Conservation (phyloP, 2,113 vertebrate genomes). For the Bucco capensis region DNA sequence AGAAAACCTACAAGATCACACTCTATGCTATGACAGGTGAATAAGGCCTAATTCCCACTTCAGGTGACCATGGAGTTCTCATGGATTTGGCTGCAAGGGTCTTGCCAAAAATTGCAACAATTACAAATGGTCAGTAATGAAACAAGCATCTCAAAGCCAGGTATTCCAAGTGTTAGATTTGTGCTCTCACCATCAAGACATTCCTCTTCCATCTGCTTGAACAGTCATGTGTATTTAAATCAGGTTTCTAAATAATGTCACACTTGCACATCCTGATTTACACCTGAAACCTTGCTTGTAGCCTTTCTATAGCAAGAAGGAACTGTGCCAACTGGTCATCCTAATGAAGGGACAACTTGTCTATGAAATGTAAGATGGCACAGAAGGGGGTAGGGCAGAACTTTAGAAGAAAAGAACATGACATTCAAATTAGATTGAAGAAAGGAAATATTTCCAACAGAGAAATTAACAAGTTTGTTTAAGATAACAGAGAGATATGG, state of each 20-base stretch:
- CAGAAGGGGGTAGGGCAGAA: not conserved
- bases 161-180: not conserved
- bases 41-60: not conserved
- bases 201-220: not conserved
- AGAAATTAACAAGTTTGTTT: not conserved
- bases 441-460: not conserved
- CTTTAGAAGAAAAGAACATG: not conserved
- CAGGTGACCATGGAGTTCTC: not conserved
- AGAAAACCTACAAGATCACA: not conserved
- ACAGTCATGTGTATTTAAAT: rapidly evolving
- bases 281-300: not conserved
- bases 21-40: rapidly evolving
- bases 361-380: not conserved
- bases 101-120: not conserved
- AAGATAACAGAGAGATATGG: not conserved
- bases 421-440: conserved; percentile 13
- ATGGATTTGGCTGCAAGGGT: not conserved
- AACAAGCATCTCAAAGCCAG: not conserved
- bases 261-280: not conserved
- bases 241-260: not conserved
- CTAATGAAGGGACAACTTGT: not conserved
- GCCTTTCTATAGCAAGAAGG: not conserved
- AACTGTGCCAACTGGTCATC: not conserved
- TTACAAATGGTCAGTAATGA: not conserved
- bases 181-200: not conserved